Evolutionary conservation across 2,888 invertebrate species (phyloP).

Genomic region (Hypomecis punctinalis): DNA sequence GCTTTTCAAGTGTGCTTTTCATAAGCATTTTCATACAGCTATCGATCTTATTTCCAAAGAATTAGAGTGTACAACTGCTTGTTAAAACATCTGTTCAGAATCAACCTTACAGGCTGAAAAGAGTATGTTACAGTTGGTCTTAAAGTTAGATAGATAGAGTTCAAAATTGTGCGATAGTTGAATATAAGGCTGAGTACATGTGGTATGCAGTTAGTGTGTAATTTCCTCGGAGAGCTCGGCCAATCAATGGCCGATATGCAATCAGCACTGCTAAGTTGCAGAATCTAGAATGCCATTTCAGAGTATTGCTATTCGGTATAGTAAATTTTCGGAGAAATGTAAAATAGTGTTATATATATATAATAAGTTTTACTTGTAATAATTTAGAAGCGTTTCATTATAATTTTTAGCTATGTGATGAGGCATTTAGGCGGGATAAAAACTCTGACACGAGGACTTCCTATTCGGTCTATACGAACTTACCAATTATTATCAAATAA

Average conservation of each 20-base stretch:
- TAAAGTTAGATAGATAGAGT: background rate
- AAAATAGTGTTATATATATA: too few relatives aligned
- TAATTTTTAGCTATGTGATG: too few relatives aligned
- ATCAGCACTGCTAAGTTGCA: conserved; percentile 13
- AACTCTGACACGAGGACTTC: too few relatives aligned
- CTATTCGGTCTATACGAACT: too few relatives aligned
- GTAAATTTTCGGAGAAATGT: background rate
- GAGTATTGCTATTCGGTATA: background rate
- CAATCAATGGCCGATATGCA: conserved; percentile 20
- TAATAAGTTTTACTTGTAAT: too few relatives aligned
- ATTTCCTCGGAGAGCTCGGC: conserved; percentile 28
- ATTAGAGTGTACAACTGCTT: background rate
- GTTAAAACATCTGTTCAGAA: background rate
- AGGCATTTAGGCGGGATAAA: too few relatives aligned
- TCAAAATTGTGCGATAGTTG: background rate
- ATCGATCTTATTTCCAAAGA: background rate
- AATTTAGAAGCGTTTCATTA: too few relatives aligned
- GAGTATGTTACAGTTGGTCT: background rate
- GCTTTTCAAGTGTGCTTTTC: conserved; percentile 5
- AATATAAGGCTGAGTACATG: background rate
- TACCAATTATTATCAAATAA: too few relatives aligned
- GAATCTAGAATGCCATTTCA: background rate
- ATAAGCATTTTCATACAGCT: background rate
- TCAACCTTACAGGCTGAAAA: background rate
- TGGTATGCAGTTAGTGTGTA: conserved; percentile 23